A percentile compares a stretch with the other conserved stretches of the same genome.
phyloP scores from a whole-genome alignment of 2,888 invertebrate species.

The Drosophila acutilabella region DNA sequence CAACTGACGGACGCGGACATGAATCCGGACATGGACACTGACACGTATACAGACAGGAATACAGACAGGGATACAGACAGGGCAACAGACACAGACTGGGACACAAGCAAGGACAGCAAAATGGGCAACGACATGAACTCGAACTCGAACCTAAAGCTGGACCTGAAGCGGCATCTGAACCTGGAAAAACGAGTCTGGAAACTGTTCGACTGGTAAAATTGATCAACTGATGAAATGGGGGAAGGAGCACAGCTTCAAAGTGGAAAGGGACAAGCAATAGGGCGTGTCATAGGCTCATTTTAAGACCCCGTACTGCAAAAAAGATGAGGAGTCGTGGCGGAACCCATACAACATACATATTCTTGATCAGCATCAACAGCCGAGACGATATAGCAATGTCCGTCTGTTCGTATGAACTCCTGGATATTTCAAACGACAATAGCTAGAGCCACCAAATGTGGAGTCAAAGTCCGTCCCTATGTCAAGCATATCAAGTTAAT shows the following conservation, averaged over 20 bases:
- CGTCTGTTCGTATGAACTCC: too few species aligned
- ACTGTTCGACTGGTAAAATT: conserved; percentile 12
- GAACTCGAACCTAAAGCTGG: not conserved
- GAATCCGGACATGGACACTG: conserved; percentile 36
- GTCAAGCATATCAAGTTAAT: too few species aligned
- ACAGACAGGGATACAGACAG: not conserved
- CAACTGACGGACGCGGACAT: conserved; percentile 45
- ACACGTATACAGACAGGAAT: not conserved
- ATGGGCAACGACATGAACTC: not conserved
- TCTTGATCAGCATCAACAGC: too few species aligned
- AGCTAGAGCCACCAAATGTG: too few species aligned
- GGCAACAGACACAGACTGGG: not conserved
- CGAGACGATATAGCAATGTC: too few species aligned
- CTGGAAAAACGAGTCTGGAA: not conserved
- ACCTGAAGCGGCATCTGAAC: not conserved
- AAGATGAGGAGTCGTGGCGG: too few species aligned
- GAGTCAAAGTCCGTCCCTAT: too few species aligned
- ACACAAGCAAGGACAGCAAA: not conserved
- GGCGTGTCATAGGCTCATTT: conserved; percentile 44
- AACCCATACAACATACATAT: too few species aligned
- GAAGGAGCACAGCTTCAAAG: too few species aligned
- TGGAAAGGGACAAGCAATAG: not conserved
- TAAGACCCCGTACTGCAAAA: too few species aligned
- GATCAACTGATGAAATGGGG: conserved; percentile 17
- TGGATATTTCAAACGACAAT: too few species aligned